Evolutionary conservation across 2,797 vertebrate genomes (phyloP), one percentile per base, ranked within the genome.

Genomic region (Acanthornis magna): DNA sequence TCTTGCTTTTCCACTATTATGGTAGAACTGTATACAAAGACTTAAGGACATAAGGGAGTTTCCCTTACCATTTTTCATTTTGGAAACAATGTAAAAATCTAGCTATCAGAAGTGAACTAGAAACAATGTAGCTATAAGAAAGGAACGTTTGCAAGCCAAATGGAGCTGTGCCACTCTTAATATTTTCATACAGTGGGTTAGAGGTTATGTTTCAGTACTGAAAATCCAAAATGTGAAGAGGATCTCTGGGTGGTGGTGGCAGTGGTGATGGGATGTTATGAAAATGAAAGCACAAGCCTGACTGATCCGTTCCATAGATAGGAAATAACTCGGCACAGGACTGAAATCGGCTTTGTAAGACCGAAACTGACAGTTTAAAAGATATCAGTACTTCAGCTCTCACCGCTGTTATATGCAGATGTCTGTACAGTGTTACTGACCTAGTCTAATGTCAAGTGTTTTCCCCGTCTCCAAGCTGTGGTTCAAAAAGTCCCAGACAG

Each of bases 321-420:
- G 89, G 85, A 96, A 93, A 86, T 61, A 95, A 91, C 87, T 85
- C 10, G 1, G 53, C 57, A 30, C 63, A 53, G 67, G 88, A 72
- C 83, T 93, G 85, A 85, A 84, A 88, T 53, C 0, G 0, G 74
- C 84, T 93, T 61, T 85, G 73, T 96, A 94, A 97, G 81, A 97
- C n/a, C 90, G 95, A 97, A 97, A 97, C 83, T 68, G 45, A 68
- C 81, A 76, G 93, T 85, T 96, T 60, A 74, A 88, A 85, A 96
- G 72, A 88, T 71, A 93, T 16, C 16, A 72, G 19, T 45, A 80
- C 10, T 85, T 75, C n/a, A 71, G 77, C 36, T 77, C 45, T 91
- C 63, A 65, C 40, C 62, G 30, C 51, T 75, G 81, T 65, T 34
- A 78, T 77, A 32, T 90, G 87, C 75, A 94, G 63, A 93, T 71